These are phyloP conservation scores for Lydus trimaculatus DNA, from an alignment of 2,888 invertebrate species.

Conservation along the genomic window DNA sequence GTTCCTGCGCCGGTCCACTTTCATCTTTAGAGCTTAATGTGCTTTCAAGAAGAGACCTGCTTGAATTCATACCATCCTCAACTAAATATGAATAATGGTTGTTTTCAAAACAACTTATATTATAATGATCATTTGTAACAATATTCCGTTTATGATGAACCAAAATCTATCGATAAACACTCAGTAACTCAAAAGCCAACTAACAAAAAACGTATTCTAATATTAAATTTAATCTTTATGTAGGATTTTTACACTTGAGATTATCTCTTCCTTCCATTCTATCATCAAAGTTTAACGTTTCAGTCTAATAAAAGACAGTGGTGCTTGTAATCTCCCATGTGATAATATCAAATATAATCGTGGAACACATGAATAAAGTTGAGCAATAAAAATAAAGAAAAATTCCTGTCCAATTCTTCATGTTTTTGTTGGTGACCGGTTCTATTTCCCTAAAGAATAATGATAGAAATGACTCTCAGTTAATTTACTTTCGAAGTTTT, in stretches of 20 bases:
- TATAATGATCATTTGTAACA: background rate
- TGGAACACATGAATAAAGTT: background rate
- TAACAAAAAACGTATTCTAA: too few relatives aligned
- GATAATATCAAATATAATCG: background rate
- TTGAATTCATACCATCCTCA: slow-evolving; percentile 1
- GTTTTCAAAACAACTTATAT: background rate
- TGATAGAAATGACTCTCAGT: background rate
- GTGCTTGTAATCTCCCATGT: background rate
- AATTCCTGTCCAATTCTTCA: too few relatives aligned
- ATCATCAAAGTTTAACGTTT: background rate
- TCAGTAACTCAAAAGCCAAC: background rate
- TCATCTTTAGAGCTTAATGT: slow-evolving; percentile 27
- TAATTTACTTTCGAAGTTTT: background rate
- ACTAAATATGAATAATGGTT: slow-evolving; percentile 4
- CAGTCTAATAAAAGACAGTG: background rate
- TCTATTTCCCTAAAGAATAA: background rate
- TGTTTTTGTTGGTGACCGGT: background rate
- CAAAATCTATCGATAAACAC: background rate
- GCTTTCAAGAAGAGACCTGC: slow-evolving; percentile 1
- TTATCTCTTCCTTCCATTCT: background rate
- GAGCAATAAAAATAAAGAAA: background rate
- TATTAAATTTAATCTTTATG: background rate
- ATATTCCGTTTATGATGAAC: background rate
- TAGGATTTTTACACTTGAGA: background rate
- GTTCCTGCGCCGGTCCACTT: slow-evolving; percentile 51